Base-by-base conservation (phyloP, 2,888 invertebrate genomes). In the Nomada flava region DNA sequence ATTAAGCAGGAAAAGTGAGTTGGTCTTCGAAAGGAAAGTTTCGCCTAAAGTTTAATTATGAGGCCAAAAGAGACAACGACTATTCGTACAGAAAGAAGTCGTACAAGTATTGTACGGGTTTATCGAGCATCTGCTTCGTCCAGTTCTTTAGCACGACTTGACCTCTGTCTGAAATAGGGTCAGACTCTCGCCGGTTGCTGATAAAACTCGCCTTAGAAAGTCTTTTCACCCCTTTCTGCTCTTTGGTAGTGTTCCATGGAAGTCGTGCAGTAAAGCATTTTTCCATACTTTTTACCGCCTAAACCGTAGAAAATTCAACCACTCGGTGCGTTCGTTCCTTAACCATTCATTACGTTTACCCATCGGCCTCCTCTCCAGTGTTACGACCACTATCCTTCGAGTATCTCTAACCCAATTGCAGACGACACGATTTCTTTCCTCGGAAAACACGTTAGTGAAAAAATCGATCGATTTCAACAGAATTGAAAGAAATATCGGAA, bases 161-260 rank as follows among this genome's bases (percentile, higher is more conserved):
- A 86, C 88, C 88, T 80, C 80, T 29, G 69, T 55, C 50, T 50
- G 81, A 85, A 88, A 88, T 68, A 88, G 72, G 87, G 87, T 83
- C 87, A 88, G 88, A 88, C 87, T 88, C 87, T 88, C 87, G 86
- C 87, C 87, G 86, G 79, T 86, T 76, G 77, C 59, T 76, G 85
- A 88, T 86, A 85, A 88, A 88, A 88, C 79, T 74, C 76, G 85
- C 71, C 88, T 86, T 88, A 88, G 87, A 88, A 88, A 88, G 87
- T 88, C 87, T 87, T 87, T 87, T 78, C 88, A 87, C 82, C 87
- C 87, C 86, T 84, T 82, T 82, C 88, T 82, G 84, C 70, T 80
- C 77, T 77, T 76, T 62, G 60, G 64, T 73, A 73, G 26, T 53
- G 57, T 88, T 78, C 75, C 78, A 50, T 53, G 68, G 47, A 69